Percentiles rank a stretch among this genome's conserved stretches.
These are phyloP conservation scores for Psephotus haematonotus DNA, from an alignment of 2,113 vertebrate genomes.

Conservation along the genomic window DNA sequence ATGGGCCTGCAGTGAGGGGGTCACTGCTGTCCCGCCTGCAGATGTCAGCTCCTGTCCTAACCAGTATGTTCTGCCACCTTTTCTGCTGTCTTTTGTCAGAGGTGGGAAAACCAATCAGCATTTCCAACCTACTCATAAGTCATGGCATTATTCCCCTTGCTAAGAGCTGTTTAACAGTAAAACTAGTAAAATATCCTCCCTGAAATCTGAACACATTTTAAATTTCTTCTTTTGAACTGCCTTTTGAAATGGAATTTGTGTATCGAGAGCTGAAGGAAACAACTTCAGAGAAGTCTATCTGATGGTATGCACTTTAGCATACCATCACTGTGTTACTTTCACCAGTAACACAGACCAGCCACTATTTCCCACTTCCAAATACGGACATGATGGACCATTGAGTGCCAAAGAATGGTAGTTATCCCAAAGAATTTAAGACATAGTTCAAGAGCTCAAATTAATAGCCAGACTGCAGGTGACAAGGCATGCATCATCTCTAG, in stretches of 20 bases:
- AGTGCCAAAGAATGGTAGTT: background rate
- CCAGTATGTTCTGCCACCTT: background rate
- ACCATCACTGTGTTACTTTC: background rate
- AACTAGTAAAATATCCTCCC: background rate
- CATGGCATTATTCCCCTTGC: background rate
- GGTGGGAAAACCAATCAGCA: background rate
- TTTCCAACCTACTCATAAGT: background rate
- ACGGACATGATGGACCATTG: rapidly evolving
- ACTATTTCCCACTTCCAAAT: background rate
- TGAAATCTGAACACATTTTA: background rate
- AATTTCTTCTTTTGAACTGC: background rate
- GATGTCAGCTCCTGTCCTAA: background rate
- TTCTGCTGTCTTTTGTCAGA: background rate
- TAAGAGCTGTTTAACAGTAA: background rate
- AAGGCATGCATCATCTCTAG: background rate
- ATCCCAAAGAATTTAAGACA: background rate
- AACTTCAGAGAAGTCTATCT: background rate
- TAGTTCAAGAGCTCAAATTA: background rate
- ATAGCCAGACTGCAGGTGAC: background rate
- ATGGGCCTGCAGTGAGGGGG: background rate
- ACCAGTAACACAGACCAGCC: background rate
- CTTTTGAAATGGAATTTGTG: background rate
- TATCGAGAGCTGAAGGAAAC: background rate
- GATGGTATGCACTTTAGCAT: background rate
- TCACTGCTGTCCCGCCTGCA: background rate